Percentiles rank a stretch among this genome's conserved stretches.
phyloP scores from a whole-genome alignment of 1,140 invertebrate genomes.

The Episyrphus balteatus region DNA sequence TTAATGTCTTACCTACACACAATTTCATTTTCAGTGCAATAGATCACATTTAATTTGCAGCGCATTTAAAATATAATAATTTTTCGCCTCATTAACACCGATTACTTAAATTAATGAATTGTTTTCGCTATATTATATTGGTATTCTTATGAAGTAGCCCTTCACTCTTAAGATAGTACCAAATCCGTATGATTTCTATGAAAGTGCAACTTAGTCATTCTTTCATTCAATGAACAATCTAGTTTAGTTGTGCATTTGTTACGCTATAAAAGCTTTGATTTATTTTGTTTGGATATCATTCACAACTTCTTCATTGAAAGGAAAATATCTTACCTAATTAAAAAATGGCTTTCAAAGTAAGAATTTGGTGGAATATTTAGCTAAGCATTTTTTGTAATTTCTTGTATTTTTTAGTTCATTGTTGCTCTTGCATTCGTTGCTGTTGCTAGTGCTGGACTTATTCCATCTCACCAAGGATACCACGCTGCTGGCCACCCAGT shows the following conservation, averaged over 20 bases:
- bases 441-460: slow-evolving; percentile 32
- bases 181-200: too few relatives aligned
- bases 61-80: too few relatives aligned
- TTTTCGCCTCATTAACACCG: too few relatives aligned
- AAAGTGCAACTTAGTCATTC: too few relatives aligned
- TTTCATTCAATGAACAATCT: too few relatives aligned
- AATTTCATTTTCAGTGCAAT: too few relatives aligned
- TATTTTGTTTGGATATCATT: slow-evolving; percentile 21
- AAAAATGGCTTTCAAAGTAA: slow-evolving; percentile 33
- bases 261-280: slow-evolving; percentile 19
- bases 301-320: slow-evolving; percentile 18
- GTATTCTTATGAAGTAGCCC: too few relatives aligned
- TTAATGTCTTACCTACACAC: too few relatives aligned
- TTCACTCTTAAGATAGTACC: too few relatives aligned
- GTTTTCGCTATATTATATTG: too few relatives aligned
- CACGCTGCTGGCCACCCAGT: neutral
- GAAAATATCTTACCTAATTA: slow-evolving; percentile 17
- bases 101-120: too few relatives aligned
- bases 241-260: neutral
- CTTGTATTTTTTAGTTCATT: slow-evolving; percentile 28
- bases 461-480: slow-evolving; percentile 1
- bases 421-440: slow-evolving; percentile 38
- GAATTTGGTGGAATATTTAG: neutral
- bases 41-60: too few relatives aligned
- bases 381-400: neutral